Conservation (phyloP, 2,888 invertebrate species). For the Tuberolachnus salignus region DNA sequence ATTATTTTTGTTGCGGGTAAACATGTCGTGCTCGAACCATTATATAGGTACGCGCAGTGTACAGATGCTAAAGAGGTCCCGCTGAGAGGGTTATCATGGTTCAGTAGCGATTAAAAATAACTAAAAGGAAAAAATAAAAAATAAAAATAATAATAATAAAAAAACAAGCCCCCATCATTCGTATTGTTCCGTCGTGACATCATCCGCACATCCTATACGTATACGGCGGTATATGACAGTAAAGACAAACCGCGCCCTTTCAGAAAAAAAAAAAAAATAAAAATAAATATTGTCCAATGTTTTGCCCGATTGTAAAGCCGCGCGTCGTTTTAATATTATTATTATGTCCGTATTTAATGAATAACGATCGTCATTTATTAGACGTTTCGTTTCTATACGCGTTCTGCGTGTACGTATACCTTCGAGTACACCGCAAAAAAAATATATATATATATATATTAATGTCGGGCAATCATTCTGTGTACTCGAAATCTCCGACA, state of each 20-base stretch:
- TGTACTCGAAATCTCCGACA: not conserved
- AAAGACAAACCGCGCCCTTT: constrained; percentile 44
- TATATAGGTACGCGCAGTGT: not conserved
- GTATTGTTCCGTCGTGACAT: constrained; percentile 47
- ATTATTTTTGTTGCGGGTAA: constrained; percentile 47
- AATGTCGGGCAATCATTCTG: constrained; percentile 36
- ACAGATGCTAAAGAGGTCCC: constrained; percentile 49
- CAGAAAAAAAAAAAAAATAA: not conserved
- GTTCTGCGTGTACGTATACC: too few species aligned
- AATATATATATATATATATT: too few species aligned
- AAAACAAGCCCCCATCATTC: constrained; percentile 39
- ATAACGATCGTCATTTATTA: constrained; percentile 23
- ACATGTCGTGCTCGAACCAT: constrained; percentile 43
- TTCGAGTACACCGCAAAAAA: too few species aligned
- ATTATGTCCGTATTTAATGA: constrained; percentile 44
- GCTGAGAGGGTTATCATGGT: constrained; percentile 57
- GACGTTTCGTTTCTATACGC: not conserved
- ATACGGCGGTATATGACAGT: constrained; percentile 13
- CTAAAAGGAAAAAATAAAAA: constrained; percentile 35
- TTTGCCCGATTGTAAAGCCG: constrained; percentile 33
- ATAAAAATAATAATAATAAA: too few species aligned
- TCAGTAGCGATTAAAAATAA: constrained; percentile 54
- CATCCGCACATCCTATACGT: not conserved
- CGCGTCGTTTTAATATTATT: not conserved
- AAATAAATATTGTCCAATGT: constrained; percentile 14